Conservation (phyloP, 2,113 vertebrate genomes). For the Tragelaphus buxtoni region DNA sequence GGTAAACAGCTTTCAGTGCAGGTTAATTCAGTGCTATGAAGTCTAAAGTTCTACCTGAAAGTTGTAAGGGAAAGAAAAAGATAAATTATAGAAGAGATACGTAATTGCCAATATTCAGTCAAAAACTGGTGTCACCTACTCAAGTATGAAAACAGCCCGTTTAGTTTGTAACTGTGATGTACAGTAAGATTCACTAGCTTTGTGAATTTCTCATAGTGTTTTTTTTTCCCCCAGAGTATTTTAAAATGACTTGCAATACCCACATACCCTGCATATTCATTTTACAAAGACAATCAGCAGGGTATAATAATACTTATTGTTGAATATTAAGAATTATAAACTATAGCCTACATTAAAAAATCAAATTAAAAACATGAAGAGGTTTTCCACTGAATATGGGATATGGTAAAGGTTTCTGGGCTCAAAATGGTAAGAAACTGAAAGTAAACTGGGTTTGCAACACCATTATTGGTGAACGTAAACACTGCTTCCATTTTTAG, state of each 20-base stretch:
- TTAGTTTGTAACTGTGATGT: slow-evolving; percentile 7
- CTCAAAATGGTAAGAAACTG: not conserved
- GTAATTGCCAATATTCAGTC: slow-evolving; percentile 51
- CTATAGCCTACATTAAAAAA: slow-evolving; percentile 23
- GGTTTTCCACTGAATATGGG: not conserved
- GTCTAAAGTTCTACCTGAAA: slow-evolving; percentile 81
- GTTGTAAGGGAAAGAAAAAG: slow-evolving; percentile 64
- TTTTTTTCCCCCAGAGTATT: not conserved
- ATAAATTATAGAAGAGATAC: slow-evolving; percentile 70
- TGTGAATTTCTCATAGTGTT: not conserved
- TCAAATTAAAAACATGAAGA: slow-evolving; percentile 41
- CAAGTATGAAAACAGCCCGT: slow-evolving; percentile 1
- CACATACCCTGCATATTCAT: not conserved
- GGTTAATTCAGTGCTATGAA: slow-evolving; percentile 77
- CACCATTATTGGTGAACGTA: not conserved
- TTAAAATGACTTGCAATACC: slow-evolving; percentile 27
- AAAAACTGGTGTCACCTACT: slow-evolving; percentile 54
- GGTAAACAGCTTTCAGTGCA: slow-evolving; percentile 81
- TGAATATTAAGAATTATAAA: slow-evolving; percentile 37
- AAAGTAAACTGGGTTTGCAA: slow-evolving; percentile 9
- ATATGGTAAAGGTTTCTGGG: not conserved
- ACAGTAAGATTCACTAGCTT: not conserved
- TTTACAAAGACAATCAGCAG: not conserved
- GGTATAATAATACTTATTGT: not conserved
- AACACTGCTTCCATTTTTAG: slow-evolving; percentile 3